Evolutionary conservation across 2,797 vertebrate genomes (phyloP).

Genomic region (Oryzias dopingdopingensis): DNA sequence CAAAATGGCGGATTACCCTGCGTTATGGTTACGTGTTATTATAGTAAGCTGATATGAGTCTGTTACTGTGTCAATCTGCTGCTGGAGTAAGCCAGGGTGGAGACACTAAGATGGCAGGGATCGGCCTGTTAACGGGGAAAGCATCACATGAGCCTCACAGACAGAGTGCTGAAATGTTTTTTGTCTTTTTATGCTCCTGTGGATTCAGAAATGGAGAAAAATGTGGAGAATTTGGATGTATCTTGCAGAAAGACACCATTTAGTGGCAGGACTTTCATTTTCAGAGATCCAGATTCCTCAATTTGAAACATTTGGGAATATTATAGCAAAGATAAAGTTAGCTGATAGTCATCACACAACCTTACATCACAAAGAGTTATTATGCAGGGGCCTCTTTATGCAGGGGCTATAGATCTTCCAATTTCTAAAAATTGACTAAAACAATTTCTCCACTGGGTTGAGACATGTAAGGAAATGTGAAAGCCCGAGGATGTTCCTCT

Average conservation of each 20-base stretch:
- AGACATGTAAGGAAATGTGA: constrained; percentile 26
- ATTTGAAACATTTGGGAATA: constrained; percentile 11
- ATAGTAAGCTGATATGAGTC: constrained; percentile 64
- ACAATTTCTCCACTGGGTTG: constrained; percentile 34
- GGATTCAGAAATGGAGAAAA: no score
- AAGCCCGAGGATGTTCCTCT: constrained; percentile 36
- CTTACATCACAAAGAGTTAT: no score
- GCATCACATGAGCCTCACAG: constrained; percentile 38
- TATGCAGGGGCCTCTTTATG: constrained; percentile 11
- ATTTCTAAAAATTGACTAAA: constrained; percentile 30
- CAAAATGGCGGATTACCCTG: constrained; percentile 51
- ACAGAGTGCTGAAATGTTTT: constrained; percentile 6
- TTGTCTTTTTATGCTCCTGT: constrained; percentile 6
- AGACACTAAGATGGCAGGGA: constrained; percentile 72
- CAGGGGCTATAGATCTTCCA: constrained; percentile 33
- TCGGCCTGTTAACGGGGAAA: constrained; percentile 38
- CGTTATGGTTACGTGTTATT: constrained; percentile 54
- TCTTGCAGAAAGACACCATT: no score
- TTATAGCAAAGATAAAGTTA: no score
- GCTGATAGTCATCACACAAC: no score
- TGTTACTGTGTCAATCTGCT: constrained; percentile 52
- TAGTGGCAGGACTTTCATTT: not conserved
- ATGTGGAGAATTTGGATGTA: no score
- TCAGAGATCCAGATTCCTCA: constrained; percentile 14
- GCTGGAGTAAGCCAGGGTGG: constrained; percentile 48